Percentiles rank a stretch among this genome's conserved stretches.
Conservation (phyloP, 2,888 invertebrate species). For the Melanostoma scalare region DNA sequence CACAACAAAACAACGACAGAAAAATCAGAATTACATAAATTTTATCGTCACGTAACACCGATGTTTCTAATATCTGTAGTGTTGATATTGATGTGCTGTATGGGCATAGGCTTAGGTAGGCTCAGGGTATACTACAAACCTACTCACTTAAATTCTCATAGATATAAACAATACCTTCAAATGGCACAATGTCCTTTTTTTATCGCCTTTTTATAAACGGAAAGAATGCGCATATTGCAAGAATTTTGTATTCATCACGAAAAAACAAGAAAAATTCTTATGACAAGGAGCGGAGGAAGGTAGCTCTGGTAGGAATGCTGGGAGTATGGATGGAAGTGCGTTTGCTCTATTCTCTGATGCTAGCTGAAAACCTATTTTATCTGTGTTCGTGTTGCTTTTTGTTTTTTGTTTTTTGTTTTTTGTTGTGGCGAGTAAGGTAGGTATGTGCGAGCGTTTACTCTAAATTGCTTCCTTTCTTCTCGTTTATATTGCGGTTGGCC, state of each 20-base stretch:
- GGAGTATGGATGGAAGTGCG: constrained; percentile 10
- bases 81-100: neutral
- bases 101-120: too few species aligned
- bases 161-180: constrained; percentile 33
- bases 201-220: constrained; percentile 34
- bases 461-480: constrained; percentile 47
- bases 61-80: constrained; percentile 35
- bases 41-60: constrained; percentile 24
- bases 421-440: constrained; percentile 12
- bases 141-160: constrained; percentile 18
- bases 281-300: neutral
- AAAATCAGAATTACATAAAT: constrained; percentile 33
- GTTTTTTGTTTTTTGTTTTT: constrained; percentile 1
- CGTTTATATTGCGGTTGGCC: constrained; percentile 36
- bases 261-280: constrained; percentile 20
- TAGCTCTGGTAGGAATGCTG: neutral
- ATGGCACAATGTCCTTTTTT: constrained; percentile 53
- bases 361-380: constrained; percentile 17
- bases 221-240: constrained; percentile 49
- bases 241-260: constrained; percentile 40
- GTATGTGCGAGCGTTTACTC: constrained; percentile 27
- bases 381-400: neutral
- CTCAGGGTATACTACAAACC: constrained; percentile 8
- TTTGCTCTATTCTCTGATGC: constrained; percentile 19
- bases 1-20: neutral